A percentile compares a stretch with the other conserved stretches of the same genome.
Evolutionary conservation across 2,797 vertebrate genomes (phyloP).

Genomic region (Graptemys geographica): DNA sequence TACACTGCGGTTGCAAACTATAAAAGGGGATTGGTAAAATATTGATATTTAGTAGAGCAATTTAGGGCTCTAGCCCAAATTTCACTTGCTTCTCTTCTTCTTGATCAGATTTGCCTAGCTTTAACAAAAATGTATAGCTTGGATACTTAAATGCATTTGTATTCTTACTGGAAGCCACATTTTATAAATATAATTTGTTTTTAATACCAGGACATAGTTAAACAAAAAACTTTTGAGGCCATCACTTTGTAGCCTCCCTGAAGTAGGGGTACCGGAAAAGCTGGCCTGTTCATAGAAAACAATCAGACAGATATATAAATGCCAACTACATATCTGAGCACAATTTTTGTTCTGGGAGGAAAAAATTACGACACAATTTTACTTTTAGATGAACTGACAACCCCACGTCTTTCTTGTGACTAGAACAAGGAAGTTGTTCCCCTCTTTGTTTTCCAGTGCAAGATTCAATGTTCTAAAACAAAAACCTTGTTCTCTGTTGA

Average conservation of each 20-base stretch:
- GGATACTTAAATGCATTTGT: background rate
- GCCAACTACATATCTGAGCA: background rate
- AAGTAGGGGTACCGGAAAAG: slow-evolving; percentile 51
- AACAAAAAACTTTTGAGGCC: slow-evolving; percentile 58
- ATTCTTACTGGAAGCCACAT: background rate
- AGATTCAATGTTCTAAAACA: slow-evolving; percentile 61
- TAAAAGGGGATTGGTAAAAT: background rate
- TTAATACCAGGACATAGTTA: background rate
- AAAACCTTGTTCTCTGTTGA: slow-evolving; percentile 34
- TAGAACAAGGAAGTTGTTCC: slow-evolving; percentile 31
- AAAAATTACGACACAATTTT: slow-evolving; percentile 50
- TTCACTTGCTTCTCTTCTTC: slow-evolving; percentile 25
- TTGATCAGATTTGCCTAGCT: background rate
- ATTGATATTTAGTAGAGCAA: background rate
- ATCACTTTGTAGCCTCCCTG: slow-evolving; percentile 56
- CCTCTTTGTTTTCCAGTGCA: slow-evolving; percentile 43
- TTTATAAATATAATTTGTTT: slow-evolving; percentile 28
- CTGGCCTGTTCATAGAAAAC: slow-evolving; percentile 54
- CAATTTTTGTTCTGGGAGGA: background rate
- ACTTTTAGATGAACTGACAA: slow-evolving; percentile 41
- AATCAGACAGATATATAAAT: slow-evolving; percentile 25
- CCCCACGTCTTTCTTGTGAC: slow-evolving; percentile 40
- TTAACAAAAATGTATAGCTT: background rate
- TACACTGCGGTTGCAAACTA: background rate
- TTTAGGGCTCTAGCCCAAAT: slow-evolving; percentile 17